Evolutionary conservation across 2,888 invertebrate species (phyloP).

Genomic region (Drosophila multiciliata): DNA sequence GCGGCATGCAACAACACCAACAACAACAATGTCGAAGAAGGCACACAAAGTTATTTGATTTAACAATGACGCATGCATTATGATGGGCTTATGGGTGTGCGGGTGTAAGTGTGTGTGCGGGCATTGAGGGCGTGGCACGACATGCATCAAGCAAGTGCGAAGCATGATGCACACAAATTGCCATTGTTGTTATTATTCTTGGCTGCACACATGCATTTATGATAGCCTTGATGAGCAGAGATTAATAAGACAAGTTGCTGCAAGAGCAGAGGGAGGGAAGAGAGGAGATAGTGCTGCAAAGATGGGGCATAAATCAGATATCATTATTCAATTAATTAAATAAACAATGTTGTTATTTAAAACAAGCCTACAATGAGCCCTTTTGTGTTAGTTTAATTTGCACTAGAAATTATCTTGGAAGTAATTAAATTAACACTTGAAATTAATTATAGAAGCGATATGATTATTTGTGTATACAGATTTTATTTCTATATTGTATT

Average conservation of each 20-base stretch:
- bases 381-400: neutral
- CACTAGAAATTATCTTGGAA: neutral
- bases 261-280: neutral
- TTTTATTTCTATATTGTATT: neutral
- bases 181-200: slow-evolving; percentile 41
- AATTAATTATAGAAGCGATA: no score
- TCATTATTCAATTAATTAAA: neutral
- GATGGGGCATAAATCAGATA: neutral
- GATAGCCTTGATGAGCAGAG: slow-evolving; percentile 52
- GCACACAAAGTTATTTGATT: slow-evolving; percentile 63
- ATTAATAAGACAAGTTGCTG: slow-evolving; percentile 34
- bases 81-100: slow-evolving; percentile 2
- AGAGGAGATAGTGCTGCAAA: no score
- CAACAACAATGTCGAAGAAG: slow-evolving; percentile 15
- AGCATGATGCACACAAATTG: slow-evolving; percentile 39
- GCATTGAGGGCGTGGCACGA: slow-evolving; percentile 10
- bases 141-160: slow-evolving; percentile 9
- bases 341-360: neutral
- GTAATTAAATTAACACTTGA: neutral
- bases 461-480: neutral
- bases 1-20: slow-evolving; percentile 6
- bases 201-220: slow-evolving; percentile 47
- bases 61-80: slow-evolving; percentile 46
- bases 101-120: slow-evolving; percentile 11
- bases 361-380: neutral